Base-by-base conservation (phyloP, 2,797 vertebrate genomes). In the Cryptoblepharus egeriae region DNA sequence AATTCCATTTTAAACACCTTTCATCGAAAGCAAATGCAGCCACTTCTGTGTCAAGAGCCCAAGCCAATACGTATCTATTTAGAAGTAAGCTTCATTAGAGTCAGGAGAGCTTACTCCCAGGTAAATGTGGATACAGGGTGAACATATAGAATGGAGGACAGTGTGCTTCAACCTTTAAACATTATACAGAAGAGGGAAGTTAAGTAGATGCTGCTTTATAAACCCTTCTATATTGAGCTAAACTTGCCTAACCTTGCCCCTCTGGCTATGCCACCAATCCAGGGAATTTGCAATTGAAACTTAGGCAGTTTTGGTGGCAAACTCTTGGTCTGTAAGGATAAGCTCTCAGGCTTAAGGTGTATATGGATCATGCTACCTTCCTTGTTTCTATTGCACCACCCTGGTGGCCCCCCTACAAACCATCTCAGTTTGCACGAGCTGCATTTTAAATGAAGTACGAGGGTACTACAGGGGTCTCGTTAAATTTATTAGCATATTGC, bases 401-500 rank as follows among this genome's bases (percentile, higher is more conserved):
- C 30, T 6, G 4, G 2, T 11, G 8, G 2, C 20, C 45, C 65
- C n/a, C 9, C 60, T 10, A 10, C 49, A 30, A 28, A 10, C 67
- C 37, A 39, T 91, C 88, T 91, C 76, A 77, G 82, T 84, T 88
- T 90, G 88, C 76, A 92, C 78, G 65, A 63, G 65, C 39, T 81
- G 82, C 78, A 89, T 88, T 84, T 74, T 83, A 77, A 79, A 81
- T 1, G 75, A 24, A 86, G 77, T 5, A 32, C 88, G 84, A 60
- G 85, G 87, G 55, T 87, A 88, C 79, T 84, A 2, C 81, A 81
- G 72, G 73, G 85, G 80, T 92, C 89, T 91, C 85, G 90, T 75
- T 86, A 87, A 87, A 95, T 95, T 95, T 94, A 95, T 95, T 90
- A 83, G 89, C 81, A 75, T 61, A 61, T 87, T 63, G 85, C 92